Percentiles rank a stretch among this genome's conserved stretches.
Conservation (phyloP, 2,888 invertebrate genomes). For the Apamea crenata region DNA sequence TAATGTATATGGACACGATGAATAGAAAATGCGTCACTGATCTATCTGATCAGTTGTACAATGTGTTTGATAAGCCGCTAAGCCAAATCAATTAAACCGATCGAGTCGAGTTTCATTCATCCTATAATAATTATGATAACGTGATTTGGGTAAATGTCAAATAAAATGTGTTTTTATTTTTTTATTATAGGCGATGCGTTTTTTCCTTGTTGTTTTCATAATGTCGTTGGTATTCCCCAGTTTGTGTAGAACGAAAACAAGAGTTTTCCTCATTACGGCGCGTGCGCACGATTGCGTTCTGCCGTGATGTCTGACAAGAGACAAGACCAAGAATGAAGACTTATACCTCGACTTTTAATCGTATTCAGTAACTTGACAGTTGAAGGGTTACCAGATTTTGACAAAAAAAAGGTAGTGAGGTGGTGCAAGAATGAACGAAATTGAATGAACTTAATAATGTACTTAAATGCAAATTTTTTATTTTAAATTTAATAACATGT, state of each 20-base stretch:
- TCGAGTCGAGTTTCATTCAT: constrained; percentile 23
- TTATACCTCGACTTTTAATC: neutral
- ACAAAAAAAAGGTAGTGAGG: too few species aligned
- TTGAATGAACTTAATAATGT: too few species aligned
- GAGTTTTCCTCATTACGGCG: constrained; percentile 46
- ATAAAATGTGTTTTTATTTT: constrained; percentile 3
- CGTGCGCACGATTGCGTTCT: constrained; percentile 32
- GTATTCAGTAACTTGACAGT: too few species aligned
- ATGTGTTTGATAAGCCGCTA: constrained; percentile 10
- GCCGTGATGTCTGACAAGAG: constrained; percentile 26
- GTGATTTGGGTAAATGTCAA: constrained; percentile 11
- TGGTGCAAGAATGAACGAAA: too few species aligned
- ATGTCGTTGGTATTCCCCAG: constrained; percentile 54
- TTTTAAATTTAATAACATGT: too few species aligned
- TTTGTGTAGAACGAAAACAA: constrained; percentile 28
- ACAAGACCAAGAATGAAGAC: constrained; percentile 34
- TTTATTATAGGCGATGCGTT: neutral
- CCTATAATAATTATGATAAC: neutral
- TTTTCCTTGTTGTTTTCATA: constrained; percentile 43
- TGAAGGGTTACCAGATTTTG: too few species aligned
- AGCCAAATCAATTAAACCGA: neutral
- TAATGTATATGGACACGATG: constrained; percentile 4
- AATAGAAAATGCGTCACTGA: constrained; percentile 37
- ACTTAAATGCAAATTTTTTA: too few species aligned
- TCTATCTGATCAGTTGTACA: constrained; percentile 1